Conservation (phyloP, 2,113 vertebrate species). For the Origma solitaria region DNA sequence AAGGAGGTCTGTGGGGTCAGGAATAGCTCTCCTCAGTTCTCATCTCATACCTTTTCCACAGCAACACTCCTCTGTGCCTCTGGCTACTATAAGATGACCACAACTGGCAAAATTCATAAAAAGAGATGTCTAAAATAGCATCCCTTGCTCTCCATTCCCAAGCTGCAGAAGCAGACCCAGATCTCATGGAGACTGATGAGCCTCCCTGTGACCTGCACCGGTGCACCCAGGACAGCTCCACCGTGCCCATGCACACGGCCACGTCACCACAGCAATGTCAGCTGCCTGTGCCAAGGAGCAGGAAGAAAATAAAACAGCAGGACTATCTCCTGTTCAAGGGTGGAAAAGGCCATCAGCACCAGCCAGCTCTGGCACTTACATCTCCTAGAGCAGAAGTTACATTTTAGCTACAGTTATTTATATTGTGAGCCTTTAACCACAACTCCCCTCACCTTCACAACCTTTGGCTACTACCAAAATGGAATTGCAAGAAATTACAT, state of each 20-base stretch:
- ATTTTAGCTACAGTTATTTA: slow-evolving; percentile 25
- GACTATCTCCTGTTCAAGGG: neutral
- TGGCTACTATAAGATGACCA: neutral
- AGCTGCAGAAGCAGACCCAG: neutral
- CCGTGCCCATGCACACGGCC: neutral
- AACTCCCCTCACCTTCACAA: neutral
- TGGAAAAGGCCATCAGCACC: neutral
- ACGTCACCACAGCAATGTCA: neutral
- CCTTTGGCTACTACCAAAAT: neutral
- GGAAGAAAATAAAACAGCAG: neutral
- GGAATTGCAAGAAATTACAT: neutral
- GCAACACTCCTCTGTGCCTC: neutral
- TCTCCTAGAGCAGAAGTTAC: neutral
- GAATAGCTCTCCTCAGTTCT: neutral
- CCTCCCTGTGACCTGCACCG: neutral
- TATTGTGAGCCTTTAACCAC: slow-evolving; percentile 30
- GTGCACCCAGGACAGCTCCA: neutral
- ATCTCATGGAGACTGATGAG: neutral
- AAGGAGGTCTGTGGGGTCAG: neutral
- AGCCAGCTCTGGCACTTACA: neutral
- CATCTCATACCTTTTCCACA: neutral
- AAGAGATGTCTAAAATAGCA: neutral
- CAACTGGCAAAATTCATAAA: neutral
- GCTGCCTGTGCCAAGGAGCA: neutral
- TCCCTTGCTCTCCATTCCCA: neutral